A percentile compares a stretch with the other conserved stretches of the same genome.
Conservation (phyloP, 2,797 vertebrate genomes). For the Takifugu ocellatus region DNA sequence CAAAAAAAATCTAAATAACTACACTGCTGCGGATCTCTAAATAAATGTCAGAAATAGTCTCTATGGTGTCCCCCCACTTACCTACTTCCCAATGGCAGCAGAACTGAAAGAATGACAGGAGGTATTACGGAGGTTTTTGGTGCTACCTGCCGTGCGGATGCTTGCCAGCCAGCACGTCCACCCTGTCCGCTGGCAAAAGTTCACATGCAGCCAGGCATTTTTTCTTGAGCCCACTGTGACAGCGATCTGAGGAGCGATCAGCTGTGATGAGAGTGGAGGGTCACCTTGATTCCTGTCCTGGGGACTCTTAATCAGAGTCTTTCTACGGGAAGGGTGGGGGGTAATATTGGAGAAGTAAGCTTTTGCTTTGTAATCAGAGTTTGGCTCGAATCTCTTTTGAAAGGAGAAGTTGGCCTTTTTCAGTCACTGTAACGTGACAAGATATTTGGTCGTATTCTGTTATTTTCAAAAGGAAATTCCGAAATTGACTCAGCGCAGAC, state of each 20-base stretch:
- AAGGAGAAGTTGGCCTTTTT: too few relatives aligned
- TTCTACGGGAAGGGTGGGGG: conserved; percentile 26
- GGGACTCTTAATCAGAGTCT: conserved; percentile 30
- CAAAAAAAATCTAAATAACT: too few relatives aligned
- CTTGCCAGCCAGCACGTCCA: conserved; percentile 36
- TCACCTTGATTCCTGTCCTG: conserved; percentile 51
- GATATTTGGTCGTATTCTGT: too few relatives aligned
- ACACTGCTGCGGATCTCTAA: conserved; percentile 20
- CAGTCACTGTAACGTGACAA: too few relatives aligned
- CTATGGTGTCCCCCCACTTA: conserved; percentile 22
- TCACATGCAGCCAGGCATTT: conserved; percentile 24
- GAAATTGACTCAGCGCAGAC: too few relatives aligned
- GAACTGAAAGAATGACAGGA: conserved; percentile 49
- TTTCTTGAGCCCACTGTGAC: conserved; percentile 12
- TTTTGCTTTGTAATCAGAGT: neutral
- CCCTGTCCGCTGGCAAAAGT: conserved; percentile 32
- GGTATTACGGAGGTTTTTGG: conserved; percentile 29
- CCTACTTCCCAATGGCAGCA: conserved; percentile 39
- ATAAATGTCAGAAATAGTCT: conserved; percentile 28
- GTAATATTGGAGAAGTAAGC: conserved; percentile 21
- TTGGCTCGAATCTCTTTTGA: too few relatives aligned
- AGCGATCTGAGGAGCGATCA: conserved; percentile 38
- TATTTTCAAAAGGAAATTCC: too few relatives aligned
- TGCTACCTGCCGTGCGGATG: conserved; percentile 46
- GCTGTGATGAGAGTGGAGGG: conserved; percentile 16